Evolutionary conservation across 1,140 invertebrate genomes (phyloP).

Genomic region (Harlomillsia oculata): DNA sequence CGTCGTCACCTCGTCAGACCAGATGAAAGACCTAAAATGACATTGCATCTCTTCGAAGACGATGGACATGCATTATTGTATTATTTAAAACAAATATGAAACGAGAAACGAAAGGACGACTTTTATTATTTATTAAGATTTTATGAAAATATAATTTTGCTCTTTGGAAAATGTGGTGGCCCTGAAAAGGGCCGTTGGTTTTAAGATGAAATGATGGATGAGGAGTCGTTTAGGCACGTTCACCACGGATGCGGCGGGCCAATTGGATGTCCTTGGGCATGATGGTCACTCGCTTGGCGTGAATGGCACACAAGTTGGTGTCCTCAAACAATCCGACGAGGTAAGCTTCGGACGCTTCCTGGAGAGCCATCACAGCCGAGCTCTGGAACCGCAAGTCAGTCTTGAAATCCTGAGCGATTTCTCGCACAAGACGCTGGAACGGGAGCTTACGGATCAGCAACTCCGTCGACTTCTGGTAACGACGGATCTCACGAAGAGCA

Average conservation of each 20-base stretch:
- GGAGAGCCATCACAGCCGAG: slow-evolving; percentile 72
- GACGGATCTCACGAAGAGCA: slow-evolving; percentile 13
- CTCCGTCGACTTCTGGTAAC: slow-evolving; percentile 23
- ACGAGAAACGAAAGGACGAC: too few relatives aligned
- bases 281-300: slow-evolving; percentile 88
- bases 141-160: too few relatives aligned
- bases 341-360: slow-evolving; percentile 83
- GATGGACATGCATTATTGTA: too few relatives aligned
- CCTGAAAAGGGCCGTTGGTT: too few relatives aligned
- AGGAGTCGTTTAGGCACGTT: too few relatives aligned
- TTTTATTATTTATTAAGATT: too few relatives aligned
- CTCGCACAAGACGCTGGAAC: slow-evolving; percentile 72
- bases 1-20: too few relatives aligned
- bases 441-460: slow-evolving; percentile 61
- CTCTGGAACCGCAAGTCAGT: slow-evolving; percentile 61
- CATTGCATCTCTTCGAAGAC: too few relatives aligned
- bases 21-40: too few relatives aligned
- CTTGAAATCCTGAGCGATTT: slow-evolving; percentile 71
- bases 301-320: slow-evolving; percentile 77
- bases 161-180: too few relatives aligned
- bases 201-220: too few relatives aligned
- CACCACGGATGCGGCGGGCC: slow-evolving; percentile 71
- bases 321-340: slow-evolving; percentile 66
- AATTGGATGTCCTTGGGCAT: slow-evolving; percentile 94
- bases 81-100: too few relatives aligned